Evolutionary conservation across 2,888 invertebrate genomes (phyloP), one percentile per base, ranked within the genome.

Genomic region (Calameuta filiformis): DNA sequence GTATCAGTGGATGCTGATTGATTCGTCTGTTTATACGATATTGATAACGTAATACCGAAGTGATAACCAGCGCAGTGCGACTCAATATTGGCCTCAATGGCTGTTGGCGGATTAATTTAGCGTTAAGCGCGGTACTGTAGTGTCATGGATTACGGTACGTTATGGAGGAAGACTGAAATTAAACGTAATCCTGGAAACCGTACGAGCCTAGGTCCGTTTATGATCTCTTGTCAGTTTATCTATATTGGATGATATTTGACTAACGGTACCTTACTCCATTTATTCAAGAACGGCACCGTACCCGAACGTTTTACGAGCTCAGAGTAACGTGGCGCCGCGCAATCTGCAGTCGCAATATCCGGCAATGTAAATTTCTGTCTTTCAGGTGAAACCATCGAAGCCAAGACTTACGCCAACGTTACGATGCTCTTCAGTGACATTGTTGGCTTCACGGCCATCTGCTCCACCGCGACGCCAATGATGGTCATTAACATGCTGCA

Each of bases 381-480:
- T 88, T 12, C 86, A 96, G 97, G 98, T 80, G 96, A 98, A 90
- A 95, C 95, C 77, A 98, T 98, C 78, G 97, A 98, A 92, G 98
- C 98, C 0, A 97, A 97, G 92, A 97, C 96, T 73, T 97, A 98
- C 90, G 96, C 98, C 84, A 95, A 98, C 91, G 98, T 98, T 76
- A 98, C 98, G 1, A 98, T 98, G 96, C 93, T 98, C 74, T 98
- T 98, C 92, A 98, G 98, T 87, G 98, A 98, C 89, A 98, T 98
- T 77, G 98, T 98, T 0, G 98, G 98, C 33, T 98, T 98, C 92
- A 98, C 98, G 0, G 97, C 97, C 68, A 98, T 98, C 88, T 98
- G 98, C 88, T 97, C 98, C 0, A 96, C 97, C 0, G 97, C 98
- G 33, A 98, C 98, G 0, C 98, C 98, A 0, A 97, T 98, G 94